Conservation (phyloP, 2,797 vertebrate species). For the Mergus octosetaceus region DNA sequence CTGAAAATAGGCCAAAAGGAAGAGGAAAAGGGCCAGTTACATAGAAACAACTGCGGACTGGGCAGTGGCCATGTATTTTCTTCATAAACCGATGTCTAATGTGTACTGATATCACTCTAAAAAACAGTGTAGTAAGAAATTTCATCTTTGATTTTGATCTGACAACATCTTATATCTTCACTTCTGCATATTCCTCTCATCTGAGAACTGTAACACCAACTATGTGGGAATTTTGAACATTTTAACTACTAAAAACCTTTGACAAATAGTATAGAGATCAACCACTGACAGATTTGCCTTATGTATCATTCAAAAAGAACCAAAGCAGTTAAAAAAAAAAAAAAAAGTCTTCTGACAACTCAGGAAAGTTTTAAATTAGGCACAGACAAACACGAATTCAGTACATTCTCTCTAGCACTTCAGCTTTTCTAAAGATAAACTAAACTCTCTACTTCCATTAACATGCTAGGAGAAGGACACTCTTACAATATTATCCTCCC, state of each 20-base stretch:
- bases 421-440: background rate
- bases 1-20: background rate
- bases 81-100: background rate
- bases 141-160: background rate
- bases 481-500: background rate
- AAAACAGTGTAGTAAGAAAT: background rate
- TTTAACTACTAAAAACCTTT: background rate
- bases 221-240: background rate
- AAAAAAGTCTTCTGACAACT: background rate
- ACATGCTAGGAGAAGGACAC: background rate
- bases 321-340: background rate
- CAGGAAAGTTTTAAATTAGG: background rate
- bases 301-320: background rate
- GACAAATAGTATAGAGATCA: background rate
- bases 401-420: background rate
- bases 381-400: background rate
- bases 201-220: background rate
- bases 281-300: background rate
- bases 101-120: background rate
- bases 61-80: background rate
- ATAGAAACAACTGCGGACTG: background rate
- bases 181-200: background rate
- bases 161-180: background rate
- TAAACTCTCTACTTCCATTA: background rate
- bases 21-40: background rate